Conservation (phyloP, 2,113 vertebrate genomes). For the Gadus chalcogrammus region DNA sequence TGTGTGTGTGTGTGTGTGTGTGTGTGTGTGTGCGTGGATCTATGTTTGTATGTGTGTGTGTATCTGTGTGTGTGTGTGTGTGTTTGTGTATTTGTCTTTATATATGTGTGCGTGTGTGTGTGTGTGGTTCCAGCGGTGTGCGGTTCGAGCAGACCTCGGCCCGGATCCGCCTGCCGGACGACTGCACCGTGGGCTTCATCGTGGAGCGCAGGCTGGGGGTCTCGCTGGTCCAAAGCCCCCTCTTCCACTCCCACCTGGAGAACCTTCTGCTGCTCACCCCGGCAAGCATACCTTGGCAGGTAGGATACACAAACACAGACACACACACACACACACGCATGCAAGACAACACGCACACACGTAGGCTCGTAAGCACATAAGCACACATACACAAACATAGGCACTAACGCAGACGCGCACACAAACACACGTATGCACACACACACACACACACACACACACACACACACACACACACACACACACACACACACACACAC, state of each 20-base stretch:
- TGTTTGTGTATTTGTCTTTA: no score
- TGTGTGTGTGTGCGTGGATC: no score
- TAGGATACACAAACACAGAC: conserved; percentile 8
- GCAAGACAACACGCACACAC: background rate
- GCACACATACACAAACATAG: background rate
- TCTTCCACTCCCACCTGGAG: conserved; percentile 94
- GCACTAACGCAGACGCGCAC: background rate
- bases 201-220: conserved; percentile 78
- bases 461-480: no score
- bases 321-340: background rate
- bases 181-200: conserved; percentile 93
- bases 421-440: background rate
- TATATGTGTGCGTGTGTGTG: no score
- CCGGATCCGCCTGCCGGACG: conserved; percentile 84
- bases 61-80: no score
- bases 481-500: no score
- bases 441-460: background rate
- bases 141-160: conserved; percentile 80
- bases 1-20: no score
- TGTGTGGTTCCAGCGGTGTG: conserved; percentile 64
- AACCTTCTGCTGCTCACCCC: conserved; percentile 79
- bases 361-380: no score
- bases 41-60: no score
- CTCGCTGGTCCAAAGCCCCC: conserved; percentile 74
- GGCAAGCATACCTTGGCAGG: conserved; percentile 61